Evolutionary conservation across 37 sponge, comb jelly and placozoan species (phyloP), one percentile per base, ranked within the genome.

Genomic region (Spongilla lacustris): DNA sequence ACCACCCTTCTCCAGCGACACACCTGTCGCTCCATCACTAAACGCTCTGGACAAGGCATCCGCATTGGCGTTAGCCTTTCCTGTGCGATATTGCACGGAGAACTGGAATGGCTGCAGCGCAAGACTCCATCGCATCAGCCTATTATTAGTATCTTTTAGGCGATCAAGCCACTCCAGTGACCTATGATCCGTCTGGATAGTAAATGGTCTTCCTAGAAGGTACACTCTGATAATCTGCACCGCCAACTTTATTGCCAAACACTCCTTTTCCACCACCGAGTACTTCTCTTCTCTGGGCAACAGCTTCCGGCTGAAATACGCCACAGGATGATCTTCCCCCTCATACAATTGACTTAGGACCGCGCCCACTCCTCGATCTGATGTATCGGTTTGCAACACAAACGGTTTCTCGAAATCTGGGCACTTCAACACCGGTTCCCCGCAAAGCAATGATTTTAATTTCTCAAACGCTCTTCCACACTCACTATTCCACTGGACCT

Each of bases 231-330:
- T 84, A 12, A 75, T 31, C 14, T 81, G 81, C 0, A 73, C 25
- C 3, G 46, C 81, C n/a, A 58, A 30, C 24, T 66, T 28, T 23
- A 90, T 72, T 33, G 87, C 90, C 28, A 93, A 66, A 74, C 81
- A 83, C 66, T 93, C 91, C 73, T 86, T 89, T 71, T 90, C 88
- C 4, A 85, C 68, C 4, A 83, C 79, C 19, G 91, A 89, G 26
- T 90, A 86, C 17, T 67, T 73, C 31, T 68, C 81, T 76, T 91
- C 88, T 30, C 79, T 46, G 36, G 74, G 78, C 2, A 87, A 71
- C 28, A 87, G 36, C 70, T 87, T 84, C 32, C 81, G 73, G 38
- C 88, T 87, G 21, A 79, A 82, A 50, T 86, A 91, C 21, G 77
- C 81, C 26, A 92, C 31, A 0, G 85, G 88, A 58, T 87, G 92